Evolutionary conservation across 2,797 vertebrate species (phyloP).

Genomic region (Labroides dimidiatus): DNA sequence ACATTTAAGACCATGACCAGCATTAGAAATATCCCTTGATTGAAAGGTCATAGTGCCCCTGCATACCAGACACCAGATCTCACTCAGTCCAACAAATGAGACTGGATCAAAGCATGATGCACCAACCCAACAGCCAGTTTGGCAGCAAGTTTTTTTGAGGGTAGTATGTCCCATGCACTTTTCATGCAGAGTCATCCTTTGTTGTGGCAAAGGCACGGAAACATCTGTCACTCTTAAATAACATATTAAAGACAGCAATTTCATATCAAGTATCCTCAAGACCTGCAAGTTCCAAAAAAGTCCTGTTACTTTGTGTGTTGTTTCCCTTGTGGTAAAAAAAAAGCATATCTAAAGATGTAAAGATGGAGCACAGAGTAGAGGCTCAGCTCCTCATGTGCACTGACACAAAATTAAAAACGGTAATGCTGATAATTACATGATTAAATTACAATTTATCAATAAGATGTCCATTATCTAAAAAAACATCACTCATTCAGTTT

Average conservation of each 20-base stretch:
- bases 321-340: slow-evolving; percentile 42
- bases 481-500: not conserved
- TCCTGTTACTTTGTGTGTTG: slow-evolving; percentile 2
- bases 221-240: slow-evolving; percentile 43
- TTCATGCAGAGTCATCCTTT: slow-evolving; percentile 49
- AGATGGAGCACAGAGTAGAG: slow-evolving; percentile 39
- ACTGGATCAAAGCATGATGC: slow-evolving; percentile 22
- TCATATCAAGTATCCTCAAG: slow-evolving; percentile 30
- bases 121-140: slow-evolving; percentile 12
- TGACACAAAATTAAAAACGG: slow-evolving; percentile 36
- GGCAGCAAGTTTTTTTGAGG: slow-evolving; percentile 16
- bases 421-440: slow-evolving; percentile 13
- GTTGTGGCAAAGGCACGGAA: slow-evolving; percentile 29
- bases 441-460: slow-evolving; percentile 27
- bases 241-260: slow-evolving; percentile 23
- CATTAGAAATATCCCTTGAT: slow-evolving; percentile 30
- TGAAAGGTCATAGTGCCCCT: slow-evolving; percentile 28
- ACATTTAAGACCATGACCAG: slow-evolving; percentile 13
- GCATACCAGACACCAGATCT: slow-evolving; percentile 68
- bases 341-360: slow-evolving; percentile 21
- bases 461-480: slow-evolving; percentile 41
- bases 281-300: slow-evolving; percentile 23
- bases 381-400: slow-evolving; percentile 55
- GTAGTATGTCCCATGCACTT: slow-evolving; percentile 45
- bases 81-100: slow-evolving; percentile 17